Conservation (phyloP, 2,888 invertebrate genomes). For the Ceriagrion tenellum region DNA sequence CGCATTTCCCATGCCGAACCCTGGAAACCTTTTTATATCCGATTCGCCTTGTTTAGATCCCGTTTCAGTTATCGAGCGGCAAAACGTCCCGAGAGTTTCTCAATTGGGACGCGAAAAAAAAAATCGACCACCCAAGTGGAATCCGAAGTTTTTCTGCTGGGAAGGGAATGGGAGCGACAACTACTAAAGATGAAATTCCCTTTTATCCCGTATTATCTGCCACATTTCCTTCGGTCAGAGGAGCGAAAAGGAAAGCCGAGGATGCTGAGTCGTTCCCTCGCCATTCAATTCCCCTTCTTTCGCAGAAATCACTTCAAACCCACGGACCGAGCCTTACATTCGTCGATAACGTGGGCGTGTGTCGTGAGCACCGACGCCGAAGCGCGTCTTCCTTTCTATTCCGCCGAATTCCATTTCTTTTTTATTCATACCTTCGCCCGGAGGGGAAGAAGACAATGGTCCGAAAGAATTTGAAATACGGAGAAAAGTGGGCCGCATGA, state of each 20-base stretch:
- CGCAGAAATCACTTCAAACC: neutral
- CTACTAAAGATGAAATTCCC: neutral
- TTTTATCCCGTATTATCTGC: neutral
- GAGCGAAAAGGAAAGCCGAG: neutral
- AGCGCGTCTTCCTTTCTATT: neutral
- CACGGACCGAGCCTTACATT: neutral
- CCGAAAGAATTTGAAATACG: neutral
- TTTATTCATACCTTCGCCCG: neutral
- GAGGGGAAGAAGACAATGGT: slow-evolving; percentile 34
- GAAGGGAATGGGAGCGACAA: neutral
- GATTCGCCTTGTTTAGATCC: neutral
- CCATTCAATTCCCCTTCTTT: neutral
- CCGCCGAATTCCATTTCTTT: too few relatives aligned
- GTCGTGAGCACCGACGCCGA: neutral
- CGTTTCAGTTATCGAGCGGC: neutral
- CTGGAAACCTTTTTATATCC: neutral
- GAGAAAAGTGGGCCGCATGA: slow-evolving; percentile 37
- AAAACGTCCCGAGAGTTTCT: neutral
- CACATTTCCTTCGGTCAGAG: neutral
- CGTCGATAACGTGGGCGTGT: slow-evolving; percentile 6
- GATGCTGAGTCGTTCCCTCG: neutral
- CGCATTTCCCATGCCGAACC: neutral
- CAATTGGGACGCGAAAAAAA: neutral
- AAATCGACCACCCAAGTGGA: slow-evolving; percentile 7
- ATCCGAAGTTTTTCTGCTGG: neutral